Evolutionary conservation across 2,797 vertebrate genomes (phyloP), one percentile per base, ranked within the genome.

Genomic region (Scolopax rusticola): DNA sequence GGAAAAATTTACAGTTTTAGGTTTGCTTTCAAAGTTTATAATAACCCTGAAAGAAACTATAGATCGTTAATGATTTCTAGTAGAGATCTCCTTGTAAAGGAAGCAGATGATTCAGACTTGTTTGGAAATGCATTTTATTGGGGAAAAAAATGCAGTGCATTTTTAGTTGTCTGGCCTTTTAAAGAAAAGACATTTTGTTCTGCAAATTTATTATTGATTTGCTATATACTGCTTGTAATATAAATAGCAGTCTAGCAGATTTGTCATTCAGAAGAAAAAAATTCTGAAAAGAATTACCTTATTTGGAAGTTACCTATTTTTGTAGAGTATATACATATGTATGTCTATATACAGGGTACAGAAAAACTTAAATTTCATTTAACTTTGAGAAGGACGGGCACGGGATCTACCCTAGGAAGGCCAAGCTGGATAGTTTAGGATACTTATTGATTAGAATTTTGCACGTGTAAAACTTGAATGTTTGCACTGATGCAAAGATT

Each of bases 91-190:
- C 13, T 93, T 93, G 53, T 93, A 64, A 79, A 93, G 64, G 25
- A 33, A 73, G 76, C 73, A 89, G 85, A 94, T 92, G 94, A 96
- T 84, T 96, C 93, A 97, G 80, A 50, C 91, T 79, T 93, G 64
- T 90, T 92, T 90, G 80, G 91, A 86, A 91, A 67, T 23, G 53
- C 11, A 0, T 27, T 90, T 92, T 71, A 41, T 40, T 59, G 54
- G 56, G 88, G 45, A 21, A 28, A 76, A 88, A 95, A 90, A 81
- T n/a, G 80, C 53, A 64, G 64, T 18, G 32, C 63, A 32, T 92
- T 90, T 97, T 95, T 89, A 96, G 96, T 91, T 93, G 94, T 95
- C 93, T 96, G 74, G 56, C 14, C 40, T 80, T 41, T 51, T 51
- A 19, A 59, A 76, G 86, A 94, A 93, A 76, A 90, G 96, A 80